Base-by-base conservation (phyloP, 2,113 vertebrate genomes). In the Forbesichthys papilliferus region DNA sequence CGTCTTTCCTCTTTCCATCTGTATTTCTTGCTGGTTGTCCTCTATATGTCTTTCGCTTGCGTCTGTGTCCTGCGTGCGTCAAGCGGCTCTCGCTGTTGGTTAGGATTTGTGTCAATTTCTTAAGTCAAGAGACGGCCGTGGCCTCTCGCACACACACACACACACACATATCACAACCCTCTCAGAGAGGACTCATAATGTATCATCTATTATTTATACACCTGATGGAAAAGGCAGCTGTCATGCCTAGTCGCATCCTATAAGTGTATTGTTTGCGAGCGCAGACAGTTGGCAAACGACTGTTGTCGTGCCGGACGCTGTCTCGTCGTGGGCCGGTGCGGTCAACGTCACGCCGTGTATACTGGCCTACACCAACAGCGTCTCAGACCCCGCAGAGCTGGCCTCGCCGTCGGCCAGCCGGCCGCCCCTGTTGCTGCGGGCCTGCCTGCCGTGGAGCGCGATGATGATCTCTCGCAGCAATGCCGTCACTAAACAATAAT, bases 131-230 rank as follows among this genome's bases (percentile, higher is more conserved):
- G 66, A 42, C 49, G 34, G 62, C n/a, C 74, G 55, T 53, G 61
- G 55, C 75, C 83, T 86, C 68, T 1, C 36, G 7, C 36, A 6
- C 36, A 5, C 36, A 42, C 36, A 6, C 7, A 8, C 36, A 42
- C 36, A 69, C 66, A 69, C 82, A 86, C 83, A 79, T 83, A 80
- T 87, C 84, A 84, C 73, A 80, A 79, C 64, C 71, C 67, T 82
- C 78, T 89, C 84, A 69, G 83, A 86, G 89, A 88, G 84, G 67
- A 78, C 75, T 84, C 87, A 66, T 90, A 90, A 88, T 89, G 86
- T 84, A 68, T 91, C 78, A 91, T 91, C 81, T 86, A 92, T 93
- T 93, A 93, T 93, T 92, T 87, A 93, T 83, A 79, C 48, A 78
- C 62, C 69, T 79, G 77, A 84, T 82, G 84, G 80, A 88, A 84